Evolutionary conservation across 2,888 invertebrate species (phyloP).

Genomic region (Ophioninae sp.): DNA sequence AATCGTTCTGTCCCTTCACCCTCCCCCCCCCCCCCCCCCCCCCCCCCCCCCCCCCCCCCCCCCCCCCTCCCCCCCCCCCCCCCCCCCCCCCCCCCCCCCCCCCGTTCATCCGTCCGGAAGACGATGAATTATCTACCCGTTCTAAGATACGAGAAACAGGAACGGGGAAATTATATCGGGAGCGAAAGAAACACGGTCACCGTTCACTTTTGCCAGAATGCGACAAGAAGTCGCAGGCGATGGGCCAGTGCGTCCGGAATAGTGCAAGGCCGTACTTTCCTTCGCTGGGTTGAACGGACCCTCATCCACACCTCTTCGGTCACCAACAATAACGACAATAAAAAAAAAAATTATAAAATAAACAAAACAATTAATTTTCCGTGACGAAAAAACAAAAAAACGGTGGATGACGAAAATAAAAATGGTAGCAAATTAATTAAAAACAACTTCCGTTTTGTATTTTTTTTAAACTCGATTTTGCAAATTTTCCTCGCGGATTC

Average conservation of each 20-base stretch:
- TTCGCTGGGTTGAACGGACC: constrained; percentile 60
- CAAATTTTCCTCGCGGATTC: neutral
- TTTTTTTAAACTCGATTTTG: neutral
- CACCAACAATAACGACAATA: neutral
- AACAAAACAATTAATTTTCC: neutral
- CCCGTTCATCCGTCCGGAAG: constrained; percentile 32
- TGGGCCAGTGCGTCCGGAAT: constrained; percentile 66
- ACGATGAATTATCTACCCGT: constrained; percentile 39
- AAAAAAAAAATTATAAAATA: neutral
- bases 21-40: constrained; percentile 8
- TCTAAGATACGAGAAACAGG: constrained; percentile 3
- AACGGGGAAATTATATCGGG: constrained; percentile 28
- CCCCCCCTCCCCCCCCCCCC: constrained; percentile 66
- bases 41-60: constrained; percentile 41
- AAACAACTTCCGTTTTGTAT: neutral
- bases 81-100: constrained; percentile 2
- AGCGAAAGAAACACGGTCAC: constrained; percentile 60
- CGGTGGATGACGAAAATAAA: no score
- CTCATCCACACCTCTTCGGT: constrained; percentile 31
- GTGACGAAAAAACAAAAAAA: neutral
- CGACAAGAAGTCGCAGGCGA: constrained; percentile 39
- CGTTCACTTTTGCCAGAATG: constrained; percentile 68
- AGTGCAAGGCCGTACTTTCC: constrained; percentile 68
- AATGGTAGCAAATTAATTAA: no score
- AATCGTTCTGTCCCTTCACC: constrained; percentile 67